Evolutionary conservation across 2,797 vertebrate genomes (phyloP), one percentile per base, ranked within the genome.

Genomic region (Phalanger gymnotis): DNA sequence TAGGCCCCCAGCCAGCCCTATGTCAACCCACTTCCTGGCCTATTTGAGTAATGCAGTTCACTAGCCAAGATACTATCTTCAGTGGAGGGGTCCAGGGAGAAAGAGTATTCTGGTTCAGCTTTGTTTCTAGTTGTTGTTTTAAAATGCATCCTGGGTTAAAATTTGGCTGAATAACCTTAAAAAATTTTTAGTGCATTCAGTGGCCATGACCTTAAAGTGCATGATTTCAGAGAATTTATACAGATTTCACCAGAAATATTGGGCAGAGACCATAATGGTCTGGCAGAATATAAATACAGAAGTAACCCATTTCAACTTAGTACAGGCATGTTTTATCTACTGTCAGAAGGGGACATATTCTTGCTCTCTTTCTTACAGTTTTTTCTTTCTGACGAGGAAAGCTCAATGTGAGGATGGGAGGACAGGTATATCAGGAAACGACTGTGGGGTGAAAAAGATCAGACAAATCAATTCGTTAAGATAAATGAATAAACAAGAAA

Each of bases 171-270:
- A 58, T 94, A 93, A 92, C 96, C 57, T 95, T 95, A 91, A 90
- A 97, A 96, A 0, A 51, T 92, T 93, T 96, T 58, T 94, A 28
- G 0, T 55, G 94, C 34, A 34, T 96, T 97, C 91, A 95, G 66
- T 91, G 95, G 94, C 96, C 94, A 91, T 94, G 61, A 97, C 66
- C 66, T 81, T 47, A 81, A 81, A 81, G n/a, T 47, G 19, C 22
- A 92, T 90, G 14, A 56, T 93, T 96, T 96, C 57, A 58, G 94
- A 91, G 91, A 92, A 96, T 93, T 40, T 47, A 96, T 92, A 91
- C 54, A 34, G 40, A 91, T 96, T 96, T 95, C 94, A 93, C 94
- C 0, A 0, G 96, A 96, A 96, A 92, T 95, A 98, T 92, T 97
- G 94, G 94, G 34, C 27, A 40, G 58, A 90, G 0, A 40, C 2